Evolutionary conservation across 2,797 vertebrate genomes (phyloP).

Genomic region (Garrulus glandarius): DNA sequence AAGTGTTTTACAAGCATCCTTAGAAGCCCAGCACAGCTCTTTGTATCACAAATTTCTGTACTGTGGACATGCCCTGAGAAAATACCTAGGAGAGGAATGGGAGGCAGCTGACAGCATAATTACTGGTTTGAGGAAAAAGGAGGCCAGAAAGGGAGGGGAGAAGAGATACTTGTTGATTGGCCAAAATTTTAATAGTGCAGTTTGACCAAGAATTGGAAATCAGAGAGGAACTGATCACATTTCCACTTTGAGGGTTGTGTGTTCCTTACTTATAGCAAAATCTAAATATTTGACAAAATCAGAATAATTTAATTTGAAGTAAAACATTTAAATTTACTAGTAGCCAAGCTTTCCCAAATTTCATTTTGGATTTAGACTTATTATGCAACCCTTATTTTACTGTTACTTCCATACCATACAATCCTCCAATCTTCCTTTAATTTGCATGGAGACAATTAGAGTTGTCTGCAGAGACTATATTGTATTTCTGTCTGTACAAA

Average conservation of each 20-base stretch:
- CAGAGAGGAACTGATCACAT: background rate
- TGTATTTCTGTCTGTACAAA: background rate
- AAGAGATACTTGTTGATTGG: background rate
- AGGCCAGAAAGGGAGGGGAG: background rate
- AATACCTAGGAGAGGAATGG: constrained; percentile 4
- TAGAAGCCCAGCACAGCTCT: constrained; percentile 23
- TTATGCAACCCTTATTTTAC: background rate
- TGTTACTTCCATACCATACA: background rate
- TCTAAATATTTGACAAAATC: background rate
- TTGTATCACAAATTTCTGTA: constrained; percentile 47
- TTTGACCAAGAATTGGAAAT: background rate
- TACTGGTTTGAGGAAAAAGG: background rate
- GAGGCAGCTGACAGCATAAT: background rate
- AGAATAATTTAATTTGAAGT: background rate
- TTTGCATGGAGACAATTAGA: background rate
- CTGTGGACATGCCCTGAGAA: constrained; percentile 21
- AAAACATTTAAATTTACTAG: background rate
- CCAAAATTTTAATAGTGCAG: background rate
- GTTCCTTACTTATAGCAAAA: background rate
- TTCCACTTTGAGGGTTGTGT: background rate
- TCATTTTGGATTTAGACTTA: background rate
- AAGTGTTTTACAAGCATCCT: constrained; percentile 66
- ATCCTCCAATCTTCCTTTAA: background rate
- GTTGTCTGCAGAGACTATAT: background rate
- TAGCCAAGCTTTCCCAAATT: background rate